Base-by-base conservation (phyloP, 2,797 vertebrate species). In the Pyrrhura leucotis region DNA sequence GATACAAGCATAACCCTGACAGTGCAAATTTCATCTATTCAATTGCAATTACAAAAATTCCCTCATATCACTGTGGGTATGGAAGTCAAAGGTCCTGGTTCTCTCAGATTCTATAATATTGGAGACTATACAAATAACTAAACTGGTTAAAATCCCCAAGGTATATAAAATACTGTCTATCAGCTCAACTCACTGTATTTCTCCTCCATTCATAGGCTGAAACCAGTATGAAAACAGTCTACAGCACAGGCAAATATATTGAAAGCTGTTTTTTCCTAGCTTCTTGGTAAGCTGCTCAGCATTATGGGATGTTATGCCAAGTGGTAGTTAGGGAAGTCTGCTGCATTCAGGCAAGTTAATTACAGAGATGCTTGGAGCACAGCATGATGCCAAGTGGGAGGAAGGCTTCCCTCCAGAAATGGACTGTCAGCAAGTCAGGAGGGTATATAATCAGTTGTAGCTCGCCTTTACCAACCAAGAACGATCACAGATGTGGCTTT, bases 321-420 rank as follows among this genome's bases (percentile, higher is more conserved):
- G 48, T 14, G 33, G 81, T 80, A 83, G 86, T 94, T 80, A 89
- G 39, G 53, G 76, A 91, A 47, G 61, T 65, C 82, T 81, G 87
- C 68, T 67, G 59, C 81, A 63, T 59, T 79, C 29, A 19, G 80
- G 71, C 61, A 44, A 86, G 54, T 28, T 93, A 92, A 93, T 94
- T 80, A 90, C 61, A 84, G 85, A 81, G 45, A 66, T 44, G 76
- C 71, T 29, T 78, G 81, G 67, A 92, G 20, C 44, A 67, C 25
- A 62, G 73, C 2, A 2, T 0, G 2, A 79, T 66, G 87, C 89
- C 62, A 94, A 92, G 75, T 28, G 53, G 79, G 47, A 94, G 56
- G 86, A 90, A 90, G 72, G 75, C 63, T 85, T 89, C 58, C 42
- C 81, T 92, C 48, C 78, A 93, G 71, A 89, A 90, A 68, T 7